A percentile compares a stretch with the other conserved stretches of the same genome.
These are phyloP conservation scores for Taenaris catops DNA, from an alignment of 2,888 invertebrate species.

Conservation along the genomic window DNA sequence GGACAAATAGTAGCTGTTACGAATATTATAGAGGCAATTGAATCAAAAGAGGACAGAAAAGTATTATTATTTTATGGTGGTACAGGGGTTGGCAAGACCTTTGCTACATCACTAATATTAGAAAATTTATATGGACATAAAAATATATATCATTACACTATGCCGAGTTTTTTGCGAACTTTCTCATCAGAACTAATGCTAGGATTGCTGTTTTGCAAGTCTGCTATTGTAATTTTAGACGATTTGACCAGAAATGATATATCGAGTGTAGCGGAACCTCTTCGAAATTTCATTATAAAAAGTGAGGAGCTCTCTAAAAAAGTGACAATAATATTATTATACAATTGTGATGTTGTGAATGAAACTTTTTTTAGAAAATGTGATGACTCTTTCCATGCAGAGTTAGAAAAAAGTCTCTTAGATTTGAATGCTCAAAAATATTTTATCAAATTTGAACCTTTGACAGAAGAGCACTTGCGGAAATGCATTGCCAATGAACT, in stretches of 20 bases:
- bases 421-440: slow-evolving; percentile 39
- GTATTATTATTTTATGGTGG: slow-evolving; percentile 60
- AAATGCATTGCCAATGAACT: slow-evolving; percentile 56
- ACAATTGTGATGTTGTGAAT: slow-evolving; percentile 46
- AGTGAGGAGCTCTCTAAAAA: slow-evolving; percentile 44
- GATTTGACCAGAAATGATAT: slow-evolving; percentile 45
- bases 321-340: slow-evolving; percentile 55
- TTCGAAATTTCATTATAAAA: slow-evolving; percentile 44
- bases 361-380: slow-evolving; percentile 39
- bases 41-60: slow-evolving; percentile 37
- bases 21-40: slow-evolving; percentile 40
- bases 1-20: slow-evolving; percentile 50
- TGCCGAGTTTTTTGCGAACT: slow-evolving; percentile 51
- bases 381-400: slow-evolving; percentile 40
- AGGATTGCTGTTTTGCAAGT: slow-evolving; percentile 52
- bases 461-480: slow-evolving; percentile 43
- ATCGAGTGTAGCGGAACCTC: slow-evolving; percentile 31
- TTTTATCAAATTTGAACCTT: slow-evolving; percentile 47
- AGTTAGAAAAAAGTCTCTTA: slow-evolving; percentile 37
- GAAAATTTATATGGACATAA: slow-evolving; percentile 40
- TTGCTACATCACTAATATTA: slow-evolving; percentile 47
- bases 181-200: slow-evolving; percentile 51
- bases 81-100: slow-evolving; percentile 70
- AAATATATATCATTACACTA: slow-evolving; percentile 64
- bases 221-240: slow-evolving; percentile 53